These are phyloP conservation scores for Neosilurus hyrtlii DNA, from an alignment of 2,797 vertebrate species.

Conservation along the genomic window DNA sequence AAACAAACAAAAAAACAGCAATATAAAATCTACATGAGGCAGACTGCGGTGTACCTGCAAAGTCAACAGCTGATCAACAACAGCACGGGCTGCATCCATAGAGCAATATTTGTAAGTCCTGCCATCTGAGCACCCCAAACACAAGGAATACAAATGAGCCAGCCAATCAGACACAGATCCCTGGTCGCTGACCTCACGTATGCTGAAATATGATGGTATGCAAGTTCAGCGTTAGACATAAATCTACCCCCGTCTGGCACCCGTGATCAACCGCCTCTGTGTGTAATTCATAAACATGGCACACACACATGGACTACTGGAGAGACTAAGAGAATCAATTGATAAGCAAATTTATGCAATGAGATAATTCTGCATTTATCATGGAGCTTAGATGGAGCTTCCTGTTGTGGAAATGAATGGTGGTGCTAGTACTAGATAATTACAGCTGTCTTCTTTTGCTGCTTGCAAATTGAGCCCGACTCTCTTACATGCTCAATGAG, in stretches of 20 bases:
- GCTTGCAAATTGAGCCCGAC: conserved; percentile 26
- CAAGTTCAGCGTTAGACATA: conserved; percentile 35
- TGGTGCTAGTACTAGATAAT: conserved; percentile 27
- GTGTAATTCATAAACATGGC: conserved; percentile 31
- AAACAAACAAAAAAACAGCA: conserved; percentile 58
- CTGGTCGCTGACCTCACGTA: conserved; percentile 12
- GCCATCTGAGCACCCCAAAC: conserved; percentile 24
- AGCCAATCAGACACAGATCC: conserved; percentile 27
- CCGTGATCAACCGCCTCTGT: conserved; percentile 32
- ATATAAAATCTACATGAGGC: conserved; percentile 35
- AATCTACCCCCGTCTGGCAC: conserved; percentile 29
- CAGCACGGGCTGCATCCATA: conserved; percentile 31
- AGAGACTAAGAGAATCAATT: conserved; percentile 34
- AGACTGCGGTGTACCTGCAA: conserved; percentile 39
- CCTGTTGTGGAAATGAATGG: conserved; percentile 38
- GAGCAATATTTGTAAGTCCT: conserved; percentile 24
- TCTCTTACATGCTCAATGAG: conserved; percentile 11
- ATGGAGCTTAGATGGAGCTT: conserved; percentile 11
- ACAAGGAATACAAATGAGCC: conserved; percentile 27
- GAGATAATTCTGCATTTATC: conserved; percentile 45
- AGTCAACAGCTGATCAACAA: conserved; percentile 47
- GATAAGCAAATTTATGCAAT: conserved; percentile 36
- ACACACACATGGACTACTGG: conserved; percentile 13
- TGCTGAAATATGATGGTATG: conserved; percentile 33
- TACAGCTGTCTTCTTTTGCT: conserved; percentile 34